Evolutionary conservation across 1,140 invertebrate genomes (phyloP).

Genomic region (Saccostrea cuccullata): DNA sequence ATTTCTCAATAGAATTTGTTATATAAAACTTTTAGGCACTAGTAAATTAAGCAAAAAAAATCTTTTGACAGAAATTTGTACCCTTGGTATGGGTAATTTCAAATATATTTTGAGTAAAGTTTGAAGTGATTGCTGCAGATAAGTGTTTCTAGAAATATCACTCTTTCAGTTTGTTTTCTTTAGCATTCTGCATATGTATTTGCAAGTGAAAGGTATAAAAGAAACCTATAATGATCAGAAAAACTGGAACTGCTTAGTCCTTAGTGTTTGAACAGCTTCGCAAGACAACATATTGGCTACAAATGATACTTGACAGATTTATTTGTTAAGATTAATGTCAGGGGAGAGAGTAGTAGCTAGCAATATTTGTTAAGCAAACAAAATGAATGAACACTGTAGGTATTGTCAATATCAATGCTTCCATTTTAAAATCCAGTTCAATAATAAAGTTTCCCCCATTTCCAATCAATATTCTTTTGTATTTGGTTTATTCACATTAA

Average conservation of each 20-base stretch:
- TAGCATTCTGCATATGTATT: no score
- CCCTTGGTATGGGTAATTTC: no score
- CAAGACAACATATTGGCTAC: not conserved
- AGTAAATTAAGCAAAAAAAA: no score
- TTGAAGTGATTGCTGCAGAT: no score
- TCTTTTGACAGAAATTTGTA: no score
- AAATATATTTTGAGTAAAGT: no score
- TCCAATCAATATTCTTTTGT: constrained; percentile 21
- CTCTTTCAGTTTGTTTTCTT: no score
- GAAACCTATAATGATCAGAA: not conserved
- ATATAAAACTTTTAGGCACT: no score
- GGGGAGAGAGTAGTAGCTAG: not conserved
- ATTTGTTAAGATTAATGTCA: not conserved
- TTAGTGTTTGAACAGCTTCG: constrained; percentile 25
- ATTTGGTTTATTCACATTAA: not conserved
- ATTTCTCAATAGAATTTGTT: no score
- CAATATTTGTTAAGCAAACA: constrained; percentile 22
- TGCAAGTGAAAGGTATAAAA: no score
- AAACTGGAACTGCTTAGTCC: not conserved
- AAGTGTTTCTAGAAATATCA: no score
- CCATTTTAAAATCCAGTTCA: constrained; percentile 8
- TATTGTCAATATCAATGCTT: constrained; percentile 3
- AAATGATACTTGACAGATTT: not conserved
- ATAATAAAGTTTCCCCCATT: not conserved
- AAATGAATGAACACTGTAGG: not conserved